Evolutionary conservation across 1,140 invertebrate genomes (phyloP).

Genomic region (Drosophila malerkotliana): DNA sequence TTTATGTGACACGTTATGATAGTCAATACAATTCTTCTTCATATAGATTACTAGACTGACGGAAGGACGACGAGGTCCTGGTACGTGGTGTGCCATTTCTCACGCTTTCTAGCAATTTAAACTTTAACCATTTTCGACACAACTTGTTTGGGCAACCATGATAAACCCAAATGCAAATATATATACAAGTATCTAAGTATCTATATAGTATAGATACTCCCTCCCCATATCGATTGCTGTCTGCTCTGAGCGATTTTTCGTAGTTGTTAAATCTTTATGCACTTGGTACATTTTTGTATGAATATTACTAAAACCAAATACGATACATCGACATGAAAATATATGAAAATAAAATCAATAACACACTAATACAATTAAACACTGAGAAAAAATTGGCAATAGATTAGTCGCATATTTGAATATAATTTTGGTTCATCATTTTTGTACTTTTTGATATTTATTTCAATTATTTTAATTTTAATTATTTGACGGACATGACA

Average conservation of each 20-base stretch:
- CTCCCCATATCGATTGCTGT: constrained; percentile 22
- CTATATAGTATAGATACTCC: background rate
- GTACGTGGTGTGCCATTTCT: constrained; percentile 70
- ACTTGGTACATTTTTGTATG: constrained; percentile 68
- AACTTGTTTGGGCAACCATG: constrained; percentile 49
- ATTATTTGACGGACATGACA: constrained; percentile 7
- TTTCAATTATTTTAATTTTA: constrained; percentile 8
- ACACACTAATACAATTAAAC: constrained; percentile 81
- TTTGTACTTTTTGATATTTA: constrained; percentile 12
- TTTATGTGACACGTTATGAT: constrained; percentile 82
- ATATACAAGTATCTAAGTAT: background rate
- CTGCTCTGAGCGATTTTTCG: constrained; percentile 60
- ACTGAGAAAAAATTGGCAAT: constrained; percentile 84
- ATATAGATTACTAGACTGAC: constrained; percentile 43
- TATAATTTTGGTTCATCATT: constrained; percentile 29
- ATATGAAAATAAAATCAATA: constrained; percentile 36
- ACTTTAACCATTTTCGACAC: constrained; percentile 64
- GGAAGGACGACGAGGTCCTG: constrained; percentile 24
- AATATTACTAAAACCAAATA: constrained; percentile 63
- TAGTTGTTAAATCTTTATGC: constrained; percentile 61
- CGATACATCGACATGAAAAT: constrained; percentile 32
- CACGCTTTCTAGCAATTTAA: constrained; percentile 66
- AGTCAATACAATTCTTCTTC: constrained; percentile 75
- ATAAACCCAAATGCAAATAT: constrained; percentile 10
- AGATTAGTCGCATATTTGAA: constrained; percentile 76